Base-by-base conservation (phyloP, 2,113 vertebrate genomes). In the Epinephelus lanceolatus region DNA sequence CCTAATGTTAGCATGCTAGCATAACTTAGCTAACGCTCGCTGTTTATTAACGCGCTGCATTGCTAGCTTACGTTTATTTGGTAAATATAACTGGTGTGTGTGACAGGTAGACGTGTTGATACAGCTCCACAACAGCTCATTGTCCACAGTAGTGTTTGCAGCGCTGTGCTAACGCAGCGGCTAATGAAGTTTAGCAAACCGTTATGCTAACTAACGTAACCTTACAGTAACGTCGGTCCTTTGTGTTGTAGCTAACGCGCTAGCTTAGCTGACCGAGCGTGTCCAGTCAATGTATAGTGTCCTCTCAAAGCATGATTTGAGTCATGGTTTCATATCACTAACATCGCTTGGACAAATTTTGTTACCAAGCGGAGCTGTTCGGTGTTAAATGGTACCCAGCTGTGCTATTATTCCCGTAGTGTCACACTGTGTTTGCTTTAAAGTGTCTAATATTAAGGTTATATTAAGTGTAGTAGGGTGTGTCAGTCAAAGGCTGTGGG, bases 1-100 rank as follows among this genome's bases (percentile, higher is more conserved):
- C 42, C 37, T n/a, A 1, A n/a, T 42, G 81, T 76, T 92, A 89
- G 85, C 87, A 89, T 80, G 62, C 27, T 84, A 71, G 65, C 59
- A 25, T 27, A 81, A 52, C 2, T 59, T 78, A 79, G 85, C 89
- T 9, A 45, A 21, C 59, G 68, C 15, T 19, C 33, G 51, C 30
- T 55, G 23, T 40, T 72, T 53, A 17, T n/a, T 3, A 2, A 6
- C 37, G 9, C 12, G 1, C 30, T 15, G 52, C 23, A 2, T 5
- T 11, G 15, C 21, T 15, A 0, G 2, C 42, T 10, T 3, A 12
- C 11, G 11, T 17, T 0, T 14, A 2, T 30, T 3, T 15, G 0
- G 18, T 4, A 19, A 14, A 56, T 10, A 21, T 5, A 2, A 1
- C 21, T 4, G 2, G 6, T 6, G 6, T 14, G 37, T 11, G 15